phyloP scores from a whole-genome alignment of 2,888 invertebrate genomes.

The Cheilosia pagana region DNA sequence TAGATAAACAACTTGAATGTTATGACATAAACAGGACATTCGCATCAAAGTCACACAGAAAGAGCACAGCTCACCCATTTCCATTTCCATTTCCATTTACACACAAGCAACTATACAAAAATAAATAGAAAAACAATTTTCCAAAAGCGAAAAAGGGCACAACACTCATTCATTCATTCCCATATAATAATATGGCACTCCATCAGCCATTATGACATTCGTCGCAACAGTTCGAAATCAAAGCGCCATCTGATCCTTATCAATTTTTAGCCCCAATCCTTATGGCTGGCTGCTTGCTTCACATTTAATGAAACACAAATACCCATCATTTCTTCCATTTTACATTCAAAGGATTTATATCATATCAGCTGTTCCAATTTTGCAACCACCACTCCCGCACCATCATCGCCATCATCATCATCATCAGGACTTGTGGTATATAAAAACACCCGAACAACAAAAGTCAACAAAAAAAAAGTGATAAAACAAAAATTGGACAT shows the following conservation, averaged over 20 bases:
- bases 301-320: slow-evolving; percentile 71
- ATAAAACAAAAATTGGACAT: slow-evolving; percentile 32
- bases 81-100: slow-evolving; percentile 49
- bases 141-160: slow-evolving; percentile 62
- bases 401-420: slow-evolving; percentile 2
- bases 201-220: slow-evolving; percentile 67
- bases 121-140: slow-evolving; percentile 57
- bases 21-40: slow-evolving; percentile 61
- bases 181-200: slow-evolving; percentile 49
- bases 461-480: slow-evolving; percentile 27
- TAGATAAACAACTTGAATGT: slow-evolving; percentile 35
- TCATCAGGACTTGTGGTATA: slow-evolving; percentile 19
- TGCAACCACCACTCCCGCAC: slow-evolving; percentile 56
- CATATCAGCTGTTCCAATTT: slow-evolving; percentile 73
- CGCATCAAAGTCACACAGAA: slow-evolving; percentile 19
- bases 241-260: slow-evolving; percentile 72
- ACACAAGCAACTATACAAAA: slow-evolving; percentile 18
- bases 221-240: slow-evolving; percentile 69
- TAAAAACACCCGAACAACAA: slow-evolving; percentile 15
- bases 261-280: slow-evolving; percentile 73
- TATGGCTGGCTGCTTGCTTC: slow-evolving; percentile 40
- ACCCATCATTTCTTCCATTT: slow-evolving; percentile 51
- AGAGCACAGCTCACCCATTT: slow-evolving; percentile 35
- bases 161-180: slow-evolving; percentile 53
- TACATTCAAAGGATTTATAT: slow-evolving; percentile 73